Conservation (phyloP, 2,113 vertebrate species). For the Platycercus adscitus region DNA sequence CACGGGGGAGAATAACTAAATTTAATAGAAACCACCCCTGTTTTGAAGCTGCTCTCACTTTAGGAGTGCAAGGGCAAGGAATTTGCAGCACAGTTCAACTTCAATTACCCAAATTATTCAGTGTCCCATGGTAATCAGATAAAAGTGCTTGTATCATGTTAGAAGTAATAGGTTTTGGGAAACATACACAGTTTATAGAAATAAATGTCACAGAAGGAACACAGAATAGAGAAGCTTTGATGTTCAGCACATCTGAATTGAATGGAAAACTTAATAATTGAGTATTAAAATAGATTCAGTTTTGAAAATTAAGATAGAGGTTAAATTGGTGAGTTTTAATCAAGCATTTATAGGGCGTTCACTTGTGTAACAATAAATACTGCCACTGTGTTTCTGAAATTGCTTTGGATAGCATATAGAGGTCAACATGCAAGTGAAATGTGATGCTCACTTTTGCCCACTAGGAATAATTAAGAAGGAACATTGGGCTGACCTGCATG, state of each 20-base stretch:
- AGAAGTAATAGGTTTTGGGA: not conserved
- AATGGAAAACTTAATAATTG: not conserved
- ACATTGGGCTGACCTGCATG: not conserved
- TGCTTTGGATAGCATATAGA: not conserved
- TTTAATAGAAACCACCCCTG: not conserved
- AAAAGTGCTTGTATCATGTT: not conserved
- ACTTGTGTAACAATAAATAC: not conserved
- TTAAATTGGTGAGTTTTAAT: not conserved
- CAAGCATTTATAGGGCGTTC: not conserved
- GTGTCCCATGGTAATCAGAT: not conserved
- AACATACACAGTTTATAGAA: not conserved
- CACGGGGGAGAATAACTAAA: not conserved
- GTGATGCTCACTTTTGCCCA: not conserved
- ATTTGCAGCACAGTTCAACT: not conserved
- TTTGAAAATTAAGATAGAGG: not conserved
- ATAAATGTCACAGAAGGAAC: not conserved
- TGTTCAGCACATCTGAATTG: not conserved
- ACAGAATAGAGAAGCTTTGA: not conserved
- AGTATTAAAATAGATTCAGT: not conserved
- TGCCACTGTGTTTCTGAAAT: not conserved
- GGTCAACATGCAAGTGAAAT: not conserved
- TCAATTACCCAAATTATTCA: slow-evolving; percentile 30
- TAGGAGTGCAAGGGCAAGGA: not conserved
- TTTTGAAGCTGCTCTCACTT: slow-evolving; percentile 9
- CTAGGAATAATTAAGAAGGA: not conserved